Conservation (phyloP, 2,888 invertebrate genomes). For the Lottia gigantea region DNA sequence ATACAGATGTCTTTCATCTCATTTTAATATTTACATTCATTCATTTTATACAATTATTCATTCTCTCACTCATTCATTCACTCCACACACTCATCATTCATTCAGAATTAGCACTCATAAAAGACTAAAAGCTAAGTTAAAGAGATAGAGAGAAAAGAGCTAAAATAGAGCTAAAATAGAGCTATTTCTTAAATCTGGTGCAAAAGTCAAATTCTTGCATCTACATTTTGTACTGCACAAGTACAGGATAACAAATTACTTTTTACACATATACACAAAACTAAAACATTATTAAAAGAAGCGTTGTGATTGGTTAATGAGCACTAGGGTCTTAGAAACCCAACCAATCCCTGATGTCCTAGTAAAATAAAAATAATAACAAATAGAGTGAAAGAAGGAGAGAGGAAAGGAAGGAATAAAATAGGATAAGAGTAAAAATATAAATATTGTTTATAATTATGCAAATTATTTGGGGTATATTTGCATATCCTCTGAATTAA, state of each 20-base stretch:
- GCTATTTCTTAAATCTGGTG: too few species aligned
- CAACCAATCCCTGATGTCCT: slow-evolving; percentile 3
- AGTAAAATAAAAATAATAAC: not conserved
- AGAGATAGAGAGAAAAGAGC: too few species aligned
- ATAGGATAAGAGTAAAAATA: not conserved
- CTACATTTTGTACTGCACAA: too few species aligned
- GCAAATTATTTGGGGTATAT: not conserved
- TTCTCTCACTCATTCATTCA: not conserved
- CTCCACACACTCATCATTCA: not conserved
- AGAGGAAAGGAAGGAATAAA: not conserved
- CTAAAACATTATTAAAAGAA: not conserved
- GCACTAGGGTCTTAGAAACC: not conserved
- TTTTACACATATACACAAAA: not conserved
- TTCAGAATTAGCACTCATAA: not conserved
- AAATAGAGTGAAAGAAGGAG: not conserved
- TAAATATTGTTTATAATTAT: not conserved
- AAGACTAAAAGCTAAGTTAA: not conserved
- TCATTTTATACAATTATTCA: not conserved
- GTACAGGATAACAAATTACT: too few species aligned
- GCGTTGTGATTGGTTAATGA: not conserved
- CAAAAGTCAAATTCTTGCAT: too few species aligned
- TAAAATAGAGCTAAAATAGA: too few species aligned
- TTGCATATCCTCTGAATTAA: too few species aligned
- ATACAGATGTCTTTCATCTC: not conserved
- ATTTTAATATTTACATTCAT: not conserved